Percentiles rank a stretch among this genome's conserved stretches.
These are phyloP conservation scores for Epinephelus moara DNA, from an alignment of 2,113 vertebrate genomes.

Conservation along the genomic window DNA sequence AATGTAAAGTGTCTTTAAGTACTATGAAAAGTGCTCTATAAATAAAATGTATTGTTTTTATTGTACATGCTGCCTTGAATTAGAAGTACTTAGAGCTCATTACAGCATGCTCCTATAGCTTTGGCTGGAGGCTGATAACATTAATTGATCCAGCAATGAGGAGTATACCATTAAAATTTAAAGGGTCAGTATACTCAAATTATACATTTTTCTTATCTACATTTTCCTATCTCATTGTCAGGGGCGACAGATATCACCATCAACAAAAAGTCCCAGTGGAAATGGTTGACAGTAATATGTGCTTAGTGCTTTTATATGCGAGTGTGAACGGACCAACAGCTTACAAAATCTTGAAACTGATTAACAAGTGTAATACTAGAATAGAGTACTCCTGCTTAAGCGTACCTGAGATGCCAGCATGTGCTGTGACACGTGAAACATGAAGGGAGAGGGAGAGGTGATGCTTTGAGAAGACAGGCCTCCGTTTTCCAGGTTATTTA, in stretches of 20 bases:
- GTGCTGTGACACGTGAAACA: constrained; percentile 92
- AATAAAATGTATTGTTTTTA: too few species aligned
- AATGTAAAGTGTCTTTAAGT: too few species aligned
- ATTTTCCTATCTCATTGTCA: not conserved
- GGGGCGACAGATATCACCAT: not conserved
- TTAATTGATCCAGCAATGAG: not conserved
- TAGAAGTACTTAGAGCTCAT: not conserved
- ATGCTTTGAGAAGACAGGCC: constrained; percentile 83
- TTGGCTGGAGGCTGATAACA: not conserved
- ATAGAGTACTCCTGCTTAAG: not conserved
- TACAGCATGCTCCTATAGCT: not conserved
- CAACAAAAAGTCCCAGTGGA: too few species aligned
- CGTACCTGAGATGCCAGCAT: constrained; percentile 96
- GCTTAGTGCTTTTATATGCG: not conserved
- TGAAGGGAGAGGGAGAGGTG: constrained; percentile 84
- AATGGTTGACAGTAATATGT: not conserved
- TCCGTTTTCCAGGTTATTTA: constrained; percentile 78
- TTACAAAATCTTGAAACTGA: too few species aligned
- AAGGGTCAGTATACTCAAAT: not conserved
- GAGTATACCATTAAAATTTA: not conserved
- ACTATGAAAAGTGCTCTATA: too few species aligned
- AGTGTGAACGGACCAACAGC: too few species aligned
- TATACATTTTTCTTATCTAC: not conserved
- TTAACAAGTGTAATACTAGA: not conserved
- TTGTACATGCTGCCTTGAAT: not conserved